Percentiles rank a stretch among this genome's conserved stretches.
phyloP scores from a whole-genome alignment of 2,113 vertebrate species.

The Prionailurus viverrinus region DNA sequence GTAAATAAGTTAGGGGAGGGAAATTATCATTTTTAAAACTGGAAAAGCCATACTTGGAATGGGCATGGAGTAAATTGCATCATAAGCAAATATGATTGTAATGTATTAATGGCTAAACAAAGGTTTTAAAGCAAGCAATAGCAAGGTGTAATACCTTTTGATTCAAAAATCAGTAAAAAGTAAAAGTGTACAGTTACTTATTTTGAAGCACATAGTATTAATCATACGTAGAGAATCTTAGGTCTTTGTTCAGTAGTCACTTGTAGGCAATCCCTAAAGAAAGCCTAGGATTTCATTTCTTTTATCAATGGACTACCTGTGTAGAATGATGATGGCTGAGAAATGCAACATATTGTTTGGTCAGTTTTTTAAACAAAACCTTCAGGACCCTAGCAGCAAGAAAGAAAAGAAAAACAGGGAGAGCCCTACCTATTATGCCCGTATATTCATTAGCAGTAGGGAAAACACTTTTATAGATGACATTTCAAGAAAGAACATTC shows the following conservation, averaged over 20 bases:
- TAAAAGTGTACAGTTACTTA: not conserved
- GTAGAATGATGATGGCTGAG: not conserved
- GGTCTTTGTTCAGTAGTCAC: not conserved
- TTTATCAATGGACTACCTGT: not conserved
- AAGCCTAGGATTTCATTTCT: not conserved
- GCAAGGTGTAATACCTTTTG: not conserved
- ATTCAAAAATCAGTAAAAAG: not conserved
- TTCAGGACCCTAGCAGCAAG: not conserved
- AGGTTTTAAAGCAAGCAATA: not conserved
- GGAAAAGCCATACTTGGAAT: not conserved
- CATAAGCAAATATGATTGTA: not conserved
- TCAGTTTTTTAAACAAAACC: slow-evolving; percentile 35
- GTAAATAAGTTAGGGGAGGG: not conserved
- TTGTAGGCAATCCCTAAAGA: not conserved
- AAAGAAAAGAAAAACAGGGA: not conserved
- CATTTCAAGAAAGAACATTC: not conserved
- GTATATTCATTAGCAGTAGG: not conserved
- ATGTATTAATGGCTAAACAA: not conserved
- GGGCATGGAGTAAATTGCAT: not conserved
- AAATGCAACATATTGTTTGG: not conserved
- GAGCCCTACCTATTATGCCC: not conserved
- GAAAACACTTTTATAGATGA: not conserved
- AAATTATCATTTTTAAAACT: not conserved
- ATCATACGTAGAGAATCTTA: not conserved
- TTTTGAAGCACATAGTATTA: not conserved